Conservation (phyloP, 2,797 vertebrate species). For the Tinamus major region DNA sequence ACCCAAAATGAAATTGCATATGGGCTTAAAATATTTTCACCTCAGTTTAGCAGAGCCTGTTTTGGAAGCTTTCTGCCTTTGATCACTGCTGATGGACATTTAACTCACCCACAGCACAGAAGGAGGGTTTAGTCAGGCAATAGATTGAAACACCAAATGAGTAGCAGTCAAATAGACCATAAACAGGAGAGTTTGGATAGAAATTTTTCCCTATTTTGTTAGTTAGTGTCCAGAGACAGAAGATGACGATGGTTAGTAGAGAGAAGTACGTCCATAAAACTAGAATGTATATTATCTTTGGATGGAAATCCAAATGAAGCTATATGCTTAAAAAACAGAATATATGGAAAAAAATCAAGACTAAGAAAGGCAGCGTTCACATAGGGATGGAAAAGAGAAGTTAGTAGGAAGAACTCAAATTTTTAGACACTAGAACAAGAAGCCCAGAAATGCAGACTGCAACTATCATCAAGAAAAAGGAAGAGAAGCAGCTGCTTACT, state of each 20-base stretch:
- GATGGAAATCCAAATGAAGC: neutral
- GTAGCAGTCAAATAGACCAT: neutral
- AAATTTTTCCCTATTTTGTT: neutral
- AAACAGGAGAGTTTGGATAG: neutral
- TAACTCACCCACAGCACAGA: conserved; percentile 2
- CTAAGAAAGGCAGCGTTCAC: neutral
- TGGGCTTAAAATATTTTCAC: neutral
- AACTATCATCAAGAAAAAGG: neutral
- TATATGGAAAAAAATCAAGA: neutral
- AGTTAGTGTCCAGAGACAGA: neutral
- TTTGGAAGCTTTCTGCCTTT: conserved; percentile 8
- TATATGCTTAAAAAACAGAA: neutral
- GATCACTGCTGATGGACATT: neutral
- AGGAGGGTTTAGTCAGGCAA: neutral
- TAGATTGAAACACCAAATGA: conserved; percentile 26
- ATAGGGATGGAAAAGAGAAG: neutral
- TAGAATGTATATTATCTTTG: neutral
- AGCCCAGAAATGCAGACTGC: neutral
- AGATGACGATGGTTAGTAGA: neutral
- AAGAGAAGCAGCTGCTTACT: neutral
- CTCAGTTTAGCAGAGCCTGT: neutral
- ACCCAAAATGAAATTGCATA: neutral
- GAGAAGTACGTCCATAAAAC: neutral
- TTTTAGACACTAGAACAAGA: neutral
- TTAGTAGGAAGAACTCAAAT: neutral